Conservation (phyloP, 2,888 invertebrate species). For the Harpalus rufipes region DNA sequence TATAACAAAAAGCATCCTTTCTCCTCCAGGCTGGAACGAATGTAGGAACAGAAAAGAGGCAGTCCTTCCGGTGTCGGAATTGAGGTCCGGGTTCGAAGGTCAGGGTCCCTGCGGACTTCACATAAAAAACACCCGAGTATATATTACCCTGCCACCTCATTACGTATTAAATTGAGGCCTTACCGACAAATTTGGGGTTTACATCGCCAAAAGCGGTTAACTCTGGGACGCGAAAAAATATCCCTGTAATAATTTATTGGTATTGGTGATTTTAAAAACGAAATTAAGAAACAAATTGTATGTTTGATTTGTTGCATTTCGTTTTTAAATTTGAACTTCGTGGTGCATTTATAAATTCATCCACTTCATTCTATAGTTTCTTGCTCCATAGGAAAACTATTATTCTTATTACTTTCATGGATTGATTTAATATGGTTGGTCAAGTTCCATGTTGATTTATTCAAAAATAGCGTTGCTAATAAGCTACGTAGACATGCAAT, state of each 20-base stretch:
- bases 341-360: no score
- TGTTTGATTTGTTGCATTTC: no score
- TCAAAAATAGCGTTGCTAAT: conserved; percentile 10
- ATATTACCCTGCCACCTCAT: conserved; percentile 45
- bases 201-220: no score
- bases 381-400: no score
- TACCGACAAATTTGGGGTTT: conserved; percentile 10
- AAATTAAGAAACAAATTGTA: no score
- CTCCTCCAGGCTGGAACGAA: background rate
- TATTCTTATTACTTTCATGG: background rate
- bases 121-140: conserved; percentile 33
- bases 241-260: background rate
- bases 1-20: background rate
- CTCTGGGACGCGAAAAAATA: background rate
- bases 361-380: no score
- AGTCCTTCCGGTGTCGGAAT: conserved; percentile 17
- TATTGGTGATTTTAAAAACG: no score
- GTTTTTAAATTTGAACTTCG: no score
- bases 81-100: conserved; percentile 21
- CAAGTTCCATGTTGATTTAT: background rate
- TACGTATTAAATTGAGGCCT: conserved; percentile 36
- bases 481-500: conserved; percentile 4
- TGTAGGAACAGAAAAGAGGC: conserved; percentile 23
- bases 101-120: conserved; percentile 8
- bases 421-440: background rate